Percentiles rank a stretch among this genome's conserved stretches.
These are phyloP conservation scores for Pluvianellus socialis DNA, from an alignment of 2,113 vertebrate genomes.

Conservation along the genomic window DNA sequence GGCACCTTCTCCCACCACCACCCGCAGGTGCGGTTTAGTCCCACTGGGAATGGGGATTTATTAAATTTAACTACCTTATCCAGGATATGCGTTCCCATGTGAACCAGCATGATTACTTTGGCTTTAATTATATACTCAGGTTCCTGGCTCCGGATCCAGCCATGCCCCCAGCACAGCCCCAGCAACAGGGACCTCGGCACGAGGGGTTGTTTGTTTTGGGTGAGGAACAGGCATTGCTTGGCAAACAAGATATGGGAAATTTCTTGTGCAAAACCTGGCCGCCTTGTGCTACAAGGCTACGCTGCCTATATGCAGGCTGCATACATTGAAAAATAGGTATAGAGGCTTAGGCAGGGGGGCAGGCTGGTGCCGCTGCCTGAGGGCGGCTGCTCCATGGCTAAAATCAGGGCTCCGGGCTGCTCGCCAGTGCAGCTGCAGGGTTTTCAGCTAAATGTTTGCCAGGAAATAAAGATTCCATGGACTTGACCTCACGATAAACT, in stretches of 20 bases:
- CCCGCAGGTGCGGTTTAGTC: background rate
- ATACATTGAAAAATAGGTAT: background rate
- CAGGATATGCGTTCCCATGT: background rate
- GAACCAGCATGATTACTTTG: background rate
- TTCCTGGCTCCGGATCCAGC: background rate
- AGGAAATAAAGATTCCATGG: background rate
- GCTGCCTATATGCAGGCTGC: rapidly evolving
- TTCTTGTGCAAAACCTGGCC: background rate
- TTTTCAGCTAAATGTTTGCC: background rate
- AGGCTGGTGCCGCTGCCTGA: background rate
- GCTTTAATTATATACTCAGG: background rate
- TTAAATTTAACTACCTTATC: background rate
- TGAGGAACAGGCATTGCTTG: background rate
- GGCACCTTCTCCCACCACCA: background rate
- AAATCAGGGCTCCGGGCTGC: background rate
- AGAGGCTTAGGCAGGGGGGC: background rate
- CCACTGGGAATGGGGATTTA: rapidly evolving
- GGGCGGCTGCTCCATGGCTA: background rate
- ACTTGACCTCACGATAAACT: background rate
- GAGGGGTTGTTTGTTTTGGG: background rate
- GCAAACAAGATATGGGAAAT: background rate
- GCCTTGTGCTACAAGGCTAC: background rate
- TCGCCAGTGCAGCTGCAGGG: background rate
- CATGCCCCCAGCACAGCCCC: background rate
- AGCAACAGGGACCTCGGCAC: rapidly evolving